Evolutionary conservation across 2,888 invertebrate genomes (phyloP), one percentile per base, ranked within the genome.

Genomic region (Philaethria dido): DNA sequence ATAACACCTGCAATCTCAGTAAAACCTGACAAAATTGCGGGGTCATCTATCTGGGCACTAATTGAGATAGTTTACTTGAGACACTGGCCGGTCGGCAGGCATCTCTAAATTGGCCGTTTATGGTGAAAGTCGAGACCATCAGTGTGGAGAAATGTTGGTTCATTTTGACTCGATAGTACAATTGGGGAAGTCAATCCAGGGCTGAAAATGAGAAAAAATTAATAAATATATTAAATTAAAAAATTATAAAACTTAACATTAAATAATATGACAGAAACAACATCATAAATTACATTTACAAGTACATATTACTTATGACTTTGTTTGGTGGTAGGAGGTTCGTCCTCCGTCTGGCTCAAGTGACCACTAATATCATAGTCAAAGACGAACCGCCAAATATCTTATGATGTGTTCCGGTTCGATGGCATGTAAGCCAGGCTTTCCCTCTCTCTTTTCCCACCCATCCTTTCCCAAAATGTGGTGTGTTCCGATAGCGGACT

Each of bases 11-110:
- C 83, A 86, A 87, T 87, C 84, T 83, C 72, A 67, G 71, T 74
- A 74, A 73, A 80, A 80, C 85, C 88, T 83, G 85, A 83, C 87
- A 80, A 88, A 90, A 91, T 90, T 89, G 84, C 87, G 83, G 84
- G 89, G 89, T 91, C 91, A 89, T 89, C 88, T 85, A 87, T 86
- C 84, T 80, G 83, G 83, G 83, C 85, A 84, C 91, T 92, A 92
- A 92, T 91, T 92, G 92, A 91, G 92, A 90, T 89, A 88, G 91
- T 90, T 90, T 88, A 86, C 82, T 81, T 83, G 80, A 87, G 86
- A 86, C 85, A 85, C 85, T 87, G 88, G 85, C 84, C 86, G 83
- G 85, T 86, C 83, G 84, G 81, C 85, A 85, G 88, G 83, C 84
- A 83, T 86, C 85, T 83, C 86, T 85, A 90, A 91, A 92, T 89